phyloP scores from a whole-genome alignment of 2,888 invertebrate genomes.

The Byasa hedistus region DNA sequence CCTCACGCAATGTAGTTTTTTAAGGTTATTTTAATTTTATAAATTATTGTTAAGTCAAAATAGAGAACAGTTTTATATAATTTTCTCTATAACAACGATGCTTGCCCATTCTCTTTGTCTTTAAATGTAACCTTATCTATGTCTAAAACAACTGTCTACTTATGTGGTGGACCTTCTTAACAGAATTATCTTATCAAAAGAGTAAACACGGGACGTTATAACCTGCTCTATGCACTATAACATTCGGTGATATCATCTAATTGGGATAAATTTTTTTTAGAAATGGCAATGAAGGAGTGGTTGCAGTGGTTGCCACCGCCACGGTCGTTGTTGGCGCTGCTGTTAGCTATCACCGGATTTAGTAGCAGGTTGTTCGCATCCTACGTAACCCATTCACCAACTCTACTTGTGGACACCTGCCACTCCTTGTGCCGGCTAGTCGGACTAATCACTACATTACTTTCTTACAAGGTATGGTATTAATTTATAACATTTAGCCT shows the following conservation, averaged over 20 bases:
- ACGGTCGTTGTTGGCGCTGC: constrained; percentile 86
- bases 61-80: too few relatives aligned
- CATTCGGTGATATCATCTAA: not conserved
- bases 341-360: constrained; percentile 87
- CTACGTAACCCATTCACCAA: constrained; percentile 94
- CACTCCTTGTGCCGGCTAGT: constrained; percentile 96
- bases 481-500: not conserved
- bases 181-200: not conserved
- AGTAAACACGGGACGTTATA: not conserved
- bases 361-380: constrained; percentile 90
- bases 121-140: not conserved
- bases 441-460: constrained; percentile 82
- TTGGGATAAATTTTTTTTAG: not conserved
- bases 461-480: constrained; percentile 63
- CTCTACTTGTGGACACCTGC: constrained; percentile 94
- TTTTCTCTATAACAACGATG: too few relatives aligned
- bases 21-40: too few relatives aligned
- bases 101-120: too few relatives aligned
- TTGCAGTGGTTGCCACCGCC: constrained; percentile 86
- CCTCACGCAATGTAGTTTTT: too few relatives aligned
- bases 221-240: not conserved
- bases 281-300: constrained; percentile 89
- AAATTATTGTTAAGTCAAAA: too few relatives aligned
- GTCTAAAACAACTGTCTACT: not conserved
- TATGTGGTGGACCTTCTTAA: not conserved